Conservation (phyloP, 1,140 invertebrate genomes). For the Zaprionus nigranus region DNA sequence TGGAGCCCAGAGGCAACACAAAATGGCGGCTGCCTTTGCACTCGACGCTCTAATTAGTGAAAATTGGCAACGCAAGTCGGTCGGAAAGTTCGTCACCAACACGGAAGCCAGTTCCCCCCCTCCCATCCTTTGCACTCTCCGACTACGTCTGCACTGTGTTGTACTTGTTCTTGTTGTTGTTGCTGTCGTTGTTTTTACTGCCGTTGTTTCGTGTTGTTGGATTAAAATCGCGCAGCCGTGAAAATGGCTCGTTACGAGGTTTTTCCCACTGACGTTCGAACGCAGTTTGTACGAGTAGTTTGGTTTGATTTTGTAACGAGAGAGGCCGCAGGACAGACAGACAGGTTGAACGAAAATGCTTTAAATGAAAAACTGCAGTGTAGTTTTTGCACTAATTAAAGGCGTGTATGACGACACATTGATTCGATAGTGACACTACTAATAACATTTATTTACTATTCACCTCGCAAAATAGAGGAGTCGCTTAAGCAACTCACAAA, state of each 20-base stretch:
- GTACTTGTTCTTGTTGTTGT: slow-evolving; percentile 35
- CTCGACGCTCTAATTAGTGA: slow-evolving; percentile 70
- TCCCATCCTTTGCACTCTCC: no score
- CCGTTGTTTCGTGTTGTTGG: slow-evolving; percentile 67
- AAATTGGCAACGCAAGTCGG: slow-evolving; percentile 80
- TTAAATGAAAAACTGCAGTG: slow-evolving; percentile 11
- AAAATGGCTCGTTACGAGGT: slow-evolving; percentile 75
- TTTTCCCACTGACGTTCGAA: slow-evolving; percentile 23
- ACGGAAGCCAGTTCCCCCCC: neutral
- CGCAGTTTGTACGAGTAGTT: slow-evolving; percentile 5
- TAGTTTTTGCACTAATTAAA: slow-evolving; percentile 1
- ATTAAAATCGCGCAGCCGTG: slow-evolving; percentile 78
- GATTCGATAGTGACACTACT: neutral
- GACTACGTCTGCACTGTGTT: neutral
- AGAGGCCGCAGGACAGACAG: neutral
- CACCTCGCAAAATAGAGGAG: neutral
- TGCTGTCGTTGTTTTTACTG: slow-evolving; percentile 21
- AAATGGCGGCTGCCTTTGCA: slow-evolving; percentile 73
- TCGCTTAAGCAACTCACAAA: no score
- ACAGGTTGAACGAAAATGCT: slow-evolving; percentile 9
- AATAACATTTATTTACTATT: neutral
- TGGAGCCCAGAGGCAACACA: slow-evolving; percentile 44
- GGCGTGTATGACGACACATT: slow-evolving; percentile 1
- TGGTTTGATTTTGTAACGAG: slow-evolving; percentile 26
- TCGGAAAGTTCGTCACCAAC: slow-evolving; percentile 73